phyloP scores from a whole-genome alignment of 1,140 invertebrate genomes.

The Anastrepha ludens region DNA sequence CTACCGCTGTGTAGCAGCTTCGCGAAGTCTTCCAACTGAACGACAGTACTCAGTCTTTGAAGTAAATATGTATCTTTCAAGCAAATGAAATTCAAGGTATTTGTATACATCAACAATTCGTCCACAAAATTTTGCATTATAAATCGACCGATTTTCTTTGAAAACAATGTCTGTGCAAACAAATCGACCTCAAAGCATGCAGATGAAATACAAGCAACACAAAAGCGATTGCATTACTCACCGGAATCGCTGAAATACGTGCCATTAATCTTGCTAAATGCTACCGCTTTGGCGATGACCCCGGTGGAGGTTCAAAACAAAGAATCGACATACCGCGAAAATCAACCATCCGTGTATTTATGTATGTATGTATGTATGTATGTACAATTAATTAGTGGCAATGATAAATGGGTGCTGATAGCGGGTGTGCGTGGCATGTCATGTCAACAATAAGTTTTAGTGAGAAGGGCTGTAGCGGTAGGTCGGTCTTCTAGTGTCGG shows the following conservation, averaged over 20 bases:
- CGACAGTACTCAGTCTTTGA: no score
- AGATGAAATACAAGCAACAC: not conserved
- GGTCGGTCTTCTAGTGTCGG: not conserved
- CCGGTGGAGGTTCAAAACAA: not conserved
- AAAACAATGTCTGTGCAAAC: not conserved
- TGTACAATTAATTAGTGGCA: constrained; percentile 21
- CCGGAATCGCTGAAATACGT: not conserved
- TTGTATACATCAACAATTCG: no score
- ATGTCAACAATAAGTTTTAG: not conserved
- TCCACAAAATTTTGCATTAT: not conserved
- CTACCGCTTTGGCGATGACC: not conserved
- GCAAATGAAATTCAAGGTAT: no score
- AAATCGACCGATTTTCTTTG: not conserved
- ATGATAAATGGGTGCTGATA: constrained; percentile 29
- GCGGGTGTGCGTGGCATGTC: not conserved
- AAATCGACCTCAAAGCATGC: not conserved
- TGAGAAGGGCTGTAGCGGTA: not conserved
- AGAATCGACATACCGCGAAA: not conserved
- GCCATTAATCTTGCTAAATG: constrained; percentile 39
- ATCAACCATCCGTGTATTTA: no score
- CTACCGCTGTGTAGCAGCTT: no score
- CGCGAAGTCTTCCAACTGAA: no score
- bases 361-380: not conserved
- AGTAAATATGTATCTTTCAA: no score
- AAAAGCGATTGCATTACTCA: constrained; percentile 7